Percentiles rank a stretch among this genome's conserved stretches.
phyloP scores from a whole-genome alignment of 92 coral and sea anemone species.

The Chrysogorgia sp. region DNA sequence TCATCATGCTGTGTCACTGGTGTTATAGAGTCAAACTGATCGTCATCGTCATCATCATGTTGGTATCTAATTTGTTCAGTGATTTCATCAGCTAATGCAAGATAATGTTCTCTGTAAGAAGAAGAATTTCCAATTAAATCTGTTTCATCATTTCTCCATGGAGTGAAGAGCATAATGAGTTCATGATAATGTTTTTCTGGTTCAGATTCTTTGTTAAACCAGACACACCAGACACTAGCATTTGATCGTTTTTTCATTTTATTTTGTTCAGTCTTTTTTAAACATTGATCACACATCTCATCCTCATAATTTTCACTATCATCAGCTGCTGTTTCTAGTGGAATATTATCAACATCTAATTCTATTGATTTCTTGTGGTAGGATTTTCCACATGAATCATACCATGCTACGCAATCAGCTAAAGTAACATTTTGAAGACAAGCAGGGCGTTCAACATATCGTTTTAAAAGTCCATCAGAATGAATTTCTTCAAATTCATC shows the following conservation, averaged over 20 bases:
- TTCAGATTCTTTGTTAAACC: constrained; percentile 52
- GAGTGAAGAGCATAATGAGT: constrained; percentile 45
- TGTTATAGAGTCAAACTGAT: too few relatives aligned
- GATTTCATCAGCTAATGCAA: too few relatives aligned
- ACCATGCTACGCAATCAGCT: constrained; percentile 64
- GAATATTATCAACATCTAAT: constrained; percentile 53
- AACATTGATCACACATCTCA: constrained; percentile 7
- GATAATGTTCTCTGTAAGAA: constrained; percentile 50
- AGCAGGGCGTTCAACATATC: too few relatives aligned
- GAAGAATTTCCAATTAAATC: constrained; percentile 50
- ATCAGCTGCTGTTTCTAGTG: constrained; percentile 38
- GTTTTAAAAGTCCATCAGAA: constrained; percentile 58
- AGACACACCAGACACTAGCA: constrained; percentile 52
- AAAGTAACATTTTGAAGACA: constrained; percentile 54
- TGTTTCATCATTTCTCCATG: constrained; percentile 52
- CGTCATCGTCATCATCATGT: too few relatives aligned
- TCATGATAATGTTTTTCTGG: constrained; percentile 49
- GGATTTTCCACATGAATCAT: constrained; percentile 45
- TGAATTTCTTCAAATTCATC: constrained; percentile 60
- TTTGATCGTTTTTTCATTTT: constrained; percentile 50
- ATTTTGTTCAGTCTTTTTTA: constrained; percentile 9
- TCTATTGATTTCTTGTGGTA: constrained; percentile 38
- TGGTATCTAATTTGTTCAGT: too few relatives aligned
- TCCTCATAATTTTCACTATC: constrained; percentile 59
- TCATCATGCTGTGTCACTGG: too few relatives aligned